Conservation (phyloP, 2,797 vertebrate genomes). For the Balearica regulorum region DNA sequence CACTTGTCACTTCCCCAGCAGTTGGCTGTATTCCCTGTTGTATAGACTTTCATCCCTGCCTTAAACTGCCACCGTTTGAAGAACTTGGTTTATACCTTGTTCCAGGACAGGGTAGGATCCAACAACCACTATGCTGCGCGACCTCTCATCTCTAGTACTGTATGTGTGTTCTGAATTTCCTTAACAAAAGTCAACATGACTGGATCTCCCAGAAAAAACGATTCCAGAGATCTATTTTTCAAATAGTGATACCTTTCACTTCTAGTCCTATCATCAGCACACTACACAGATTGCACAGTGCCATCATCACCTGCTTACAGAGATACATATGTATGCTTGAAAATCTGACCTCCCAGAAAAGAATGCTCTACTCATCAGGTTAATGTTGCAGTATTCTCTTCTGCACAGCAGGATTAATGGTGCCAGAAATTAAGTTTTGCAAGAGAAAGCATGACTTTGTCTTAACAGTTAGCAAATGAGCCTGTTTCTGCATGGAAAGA, state of each 20-base stretch:
- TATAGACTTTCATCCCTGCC: not conserved
- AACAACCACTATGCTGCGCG: not conserved
- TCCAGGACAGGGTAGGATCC: not conserved
- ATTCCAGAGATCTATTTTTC: not conserved
- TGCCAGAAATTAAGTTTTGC: not conserved
- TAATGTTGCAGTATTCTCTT: not conserved
- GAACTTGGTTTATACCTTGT: not conserved
- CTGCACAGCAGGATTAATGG: not conserved
- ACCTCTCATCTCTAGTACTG: too few species aligned
- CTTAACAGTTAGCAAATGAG: not conserved
- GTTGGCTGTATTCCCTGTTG: not conserved
- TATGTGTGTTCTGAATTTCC: not conserved
- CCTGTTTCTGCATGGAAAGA: not conserved
- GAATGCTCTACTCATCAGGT: not conserved
- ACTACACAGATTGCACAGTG: not conserved
- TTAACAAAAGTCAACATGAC: not conserved
- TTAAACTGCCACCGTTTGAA: not conserved
- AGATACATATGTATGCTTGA: not conserved
- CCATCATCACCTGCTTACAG: not conserved
- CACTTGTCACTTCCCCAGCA: not conserved
- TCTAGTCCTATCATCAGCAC: not conserved
- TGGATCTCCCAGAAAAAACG: not conserved
- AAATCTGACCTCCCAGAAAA: not conserved
- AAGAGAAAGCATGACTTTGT: not conserved
- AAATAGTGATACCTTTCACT: not conserved